Evolutionary conservation across 64 coral and sea anemone genomes (phyloP), one percentile per base, ranked within the genome.

Genomic region (Montipora foliosa): DNA sequence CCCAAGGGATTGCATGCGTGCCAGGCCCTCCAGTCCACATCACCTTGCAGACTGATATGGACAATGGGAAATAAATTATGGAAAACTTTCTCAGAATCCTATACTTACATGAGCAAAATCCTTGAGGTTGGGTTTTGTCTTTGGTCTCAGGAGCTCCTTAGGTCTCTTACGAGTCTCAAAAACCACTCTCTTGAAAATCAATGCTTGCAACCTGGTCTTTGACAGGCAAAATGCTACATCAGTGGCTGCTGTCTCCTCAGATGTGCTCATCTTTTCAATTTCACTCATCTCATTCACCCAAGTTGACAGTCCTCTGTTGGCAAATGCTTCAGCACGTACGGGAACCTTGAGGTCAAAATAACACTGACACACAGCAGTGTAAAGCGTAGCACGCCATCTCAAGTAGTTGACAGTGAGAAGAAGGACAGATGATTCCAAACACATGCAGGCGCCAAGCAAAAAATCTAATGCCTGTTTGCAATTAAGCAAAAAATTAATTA

Each of bases 111-210:
- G 90, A 68, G 96, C 45, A 83, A 92, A 91, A 29, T 99, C 98
- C 47, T 96, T 99, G 5, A 99, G 90, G 47, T 96, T 94, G 11
- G 95, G 92, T 81, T 96, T 96, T 2, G 89, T 91, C 13, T 99
- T 99, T 1, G 98, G 98, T 45, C 98, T 87, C 17, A 99, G 78
- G 15, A 99, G 73, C 47, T 95, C 98, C 58, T 99, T 99, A 6
- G 98, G 98, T 77, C 98, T 92, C 67, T 96, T 99, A n/a, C 95
- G 92, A 22, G 92, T 94, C 86, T 96, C 95, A 76, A 99, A 99
- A 44, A 96, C 97, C 2, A 99, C 87, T 78, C 97, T 91, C 72
- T 94, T 90, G 55, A 99, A 99, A 25, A 99, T 90, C 88, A 99
- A 91, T 37, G 94, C 79, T 58, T 99, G 92, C 91, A 99, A 96